A percentile compares a stretch with the other conserved stretches of the same genome.
These are phyloP conservation scores for Panopea generosa DNA, from an alignment of 2,888 invertebrate genomes.

Conservation along the genomic window DNA sequence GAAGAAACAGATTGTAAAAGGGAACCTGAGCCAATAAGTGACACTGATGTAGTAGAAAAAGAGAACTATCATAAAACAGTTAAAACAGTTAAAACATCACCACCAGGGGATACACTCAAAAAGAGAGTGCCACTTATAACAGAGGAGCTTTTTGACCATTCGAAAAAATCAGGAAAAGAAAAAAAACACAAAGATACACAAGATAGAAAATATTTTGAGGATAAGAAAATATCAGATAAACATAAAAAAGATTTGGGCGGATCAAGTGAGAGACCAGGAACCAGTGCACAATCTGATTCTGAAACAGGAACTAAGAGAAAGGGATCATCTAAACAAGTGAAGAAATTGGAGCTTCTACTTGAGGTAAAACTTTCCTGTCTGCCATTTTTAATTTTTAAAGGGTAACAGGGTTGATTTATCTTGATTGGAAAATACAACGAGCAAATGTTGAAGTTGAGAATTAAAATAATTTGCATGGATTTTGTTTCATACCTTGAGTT, in stretches of 20 bases:
- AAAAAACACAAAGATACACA: conserved; percentile 12
- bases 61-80: neutral
- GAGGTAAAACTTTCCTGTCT: conserved; percentile 69
- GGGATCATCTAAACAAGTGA: conserved; percentile 72
- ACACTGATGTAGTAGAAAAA: neutral
- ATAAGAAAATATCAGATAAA: conserved; percentile 18
- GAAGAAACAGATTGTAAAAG: too few relatives aligned
- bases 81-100: neutral
- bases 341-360: conserved; percentile 72
- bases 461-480: too few relatives aligned
- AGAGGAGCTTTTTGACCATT: conserved; percentile 11
- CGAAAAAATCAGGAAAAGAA: neutral
- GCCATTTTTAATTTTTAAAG: too few relatives aligned
- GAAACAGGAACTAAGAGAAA: conserved; percentile 37
- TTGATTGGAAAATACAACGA: too few relatives aligned
- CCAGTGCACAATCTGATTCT: conserved; percentile 1
- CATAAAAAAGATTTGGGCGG: conserved; percentile 4
- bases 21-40: too few relatives aligned
- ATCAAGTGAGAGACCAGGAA: neutral
- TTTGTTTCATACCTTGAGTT: too few relatives aligned
- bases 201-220: conserved; percentile 5
- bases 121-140: conserved; percentile 17
- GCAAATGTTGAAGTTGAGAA: too few relatives aligned
- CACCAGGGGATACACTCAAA: conserved; percentile 6
- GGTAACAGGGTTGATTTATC: too few relatives aligned